Base-by-base conservation (phyloP, 30 jellyfish, hydroid and myxozoan genomes). In the Calvadosia cruxmelitensis region DNA sequence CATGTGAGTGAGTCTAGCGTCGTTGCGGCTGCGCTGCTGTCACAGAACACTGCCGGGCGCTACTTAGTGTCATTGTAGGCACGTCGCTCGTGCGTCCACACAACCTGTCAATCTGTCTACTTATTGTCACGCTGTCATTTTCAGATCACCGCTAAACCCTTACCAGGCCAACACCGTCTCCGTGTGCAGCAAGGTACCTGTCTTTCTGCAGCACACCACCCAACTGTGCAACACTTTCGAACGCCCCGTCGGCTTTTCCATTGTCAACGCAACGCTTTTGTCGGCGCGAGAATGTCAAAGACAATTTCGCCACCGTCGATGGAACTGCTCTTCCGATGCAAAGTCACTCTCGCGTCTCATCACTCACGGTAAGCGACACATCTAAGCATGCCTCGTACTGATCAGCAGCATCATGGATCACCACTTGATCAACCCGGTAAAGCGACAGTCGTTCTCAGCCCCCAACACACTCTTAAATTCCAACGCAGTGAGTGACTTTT, bases 281-380 rank as follows among this genome's bases (percentile, higher is more conserved):
- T 42, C 57, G 57, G 10, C 57, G 20, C 10, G 20, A 42, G 94
- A 86, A 57, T 86, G 96, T 31, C 90, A 79, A 67, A 69, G 76
- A 35, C 96, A 86, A 62, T 86, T 86, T 51, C 67, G 63, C 36
- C 72, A 79, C 29, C 29, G 92, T n/a, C 68, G 86, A 34, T 86
- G 96, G 96, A 86, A 86, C 34, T 86, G 96, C 70, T 63, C 10
- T 20, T 10, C 10, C 20, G 57, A 42, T 20, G 15, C 10, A 20
- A 10, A 42, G 20, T 42, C 57, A 42, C 57, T 42, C 10, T 42
- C 57, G 20, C 57, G 57, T 20, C 20, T 42, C 15, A 20, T 42
- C 10, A 42, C 57, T 20, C 10, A 42, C 57, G 57, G 57, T 42
- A 42, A 42, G 57, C 57, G 57, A 42, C 10, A 42, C 57, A 42